Evolutionary conservation across 2,888 invertebrate species (phyloP), one percentile per base, ranked within the genome.

Genomic region (Thyatira batis): DNA sequence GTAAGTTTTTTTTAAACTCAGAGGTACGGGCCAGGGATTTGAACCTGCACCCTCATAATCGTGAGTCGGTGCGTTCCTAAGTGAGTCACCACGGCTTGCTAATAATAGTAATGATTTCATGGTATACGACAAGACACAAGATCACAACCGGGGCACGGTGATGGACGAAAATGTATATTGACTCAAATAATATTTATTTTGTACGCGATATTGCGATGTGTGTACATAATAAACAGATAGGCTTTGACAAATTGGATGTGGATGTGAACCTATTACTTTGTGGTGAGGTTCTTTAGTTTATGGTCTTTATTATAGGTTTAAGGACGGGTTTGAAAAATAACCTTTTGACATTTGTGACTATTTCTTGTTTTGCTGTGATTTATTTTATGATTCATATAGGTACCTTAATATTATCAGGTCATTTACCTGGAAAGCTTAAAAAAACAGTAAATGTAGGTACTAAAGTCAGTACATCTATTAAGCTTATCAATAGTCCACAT

Each of bases 121-220:
- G n/a, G 20, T 49, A 46, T 33, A 60, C 60, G 58, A 65, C 53
- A 52, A 48, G 57, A 54, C 54, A 50, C 44, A 57, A 65, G 58
- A 65, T 62, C 49, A 50, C 23, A 11, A 11, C 45, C 55, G 51
- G 39, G 13, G 39, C 52, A 65, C 58, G 52, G 50, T 68, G 65
- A 65, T 68, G 50, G 61, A 65, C 65, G 48, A 48, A 53, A 50
- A 57, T 61, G 57, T 65, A 17, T 57, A 50, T 45, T 49, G 45
- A 52, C 50, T 44, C 50, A 55, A 52, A 65, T 56, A 65, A 65
- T 65, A 68, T 65, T 68, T 65, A 65, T 65, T 60, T 53, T 65
- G 61, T 57, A 28, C 33, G 28, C 44, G 52, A 63, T 63, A 63
- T 61, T 65, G 55, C 53, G 52, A 33, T 33, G 25, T 48, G 45